Conservation (phyloP, 2,888 invertebrate genomes). For the Tetragonula carbonaria region DNA sequence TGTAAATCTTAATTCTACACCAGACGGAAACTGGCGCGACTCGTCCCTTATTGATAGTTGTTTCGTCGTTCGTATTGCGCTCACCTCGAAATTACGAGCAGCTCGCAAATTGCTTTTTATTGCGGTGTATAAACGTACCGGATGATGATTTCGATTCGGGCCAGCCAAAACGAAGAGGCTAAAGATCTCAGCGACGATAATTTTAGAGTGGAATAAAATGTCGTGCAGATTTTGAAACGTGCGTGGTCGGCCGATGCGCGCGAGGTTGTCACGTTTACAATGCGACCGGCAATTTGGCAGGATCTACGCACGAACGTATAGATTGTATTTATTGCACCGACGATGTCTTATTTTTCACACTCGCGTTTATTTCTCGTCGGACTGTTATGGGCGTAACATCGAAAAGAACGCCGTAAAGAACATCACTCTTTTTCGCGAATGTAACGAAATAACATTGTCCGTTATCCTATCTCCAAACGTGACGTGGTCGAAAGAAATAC, state of each 20-base stretch:
- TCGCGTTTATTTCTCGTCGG: too few relatives aligned
- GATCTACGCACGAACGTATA: background rate
- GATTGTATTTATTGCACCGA: background rate
- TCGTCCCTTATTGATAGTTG: conserved; percentile 24
- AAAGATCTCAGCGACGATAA: conserved; percentile 12
- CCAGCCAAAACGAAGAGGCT: background rate
- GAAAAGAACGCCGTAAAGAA: too few relatives aligned
- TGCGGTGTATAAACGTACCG: conserved; percentile 16
- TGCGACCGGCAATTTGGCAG: background rate
- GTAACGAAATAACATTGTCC: too few relatives aligned
- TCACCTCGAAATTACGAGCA: conserved; percentile 21
- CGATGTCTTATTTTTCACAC: background rate
- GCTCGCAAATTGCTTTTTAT: conserved; percentile 34
- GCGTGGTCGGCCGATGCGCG: background rate
- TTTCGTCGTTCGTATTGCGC: background rate
- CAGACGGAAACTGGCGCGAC: conserved; percentile 2
- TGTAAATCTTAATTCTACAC: conserved; percentile 20
- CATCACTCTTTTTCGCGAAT: too few relatives aligned
- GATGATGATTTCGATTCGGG: background rate
- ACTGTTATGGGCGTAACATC: too few relatives aligned
- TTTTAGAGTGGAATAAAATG: conserved; percentile 8
- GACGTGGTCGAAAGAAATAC: too few relatives aligned
- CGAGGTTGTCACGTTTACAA: background rate
- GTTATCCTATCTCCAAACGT: too few relatives aligned
- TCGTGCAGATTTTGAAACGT: background rate